Evolutionary conservation across 2,113 vertebrate genomes (phyloP).

Genomic region (Pelecanoides urinatrix): DNA sequence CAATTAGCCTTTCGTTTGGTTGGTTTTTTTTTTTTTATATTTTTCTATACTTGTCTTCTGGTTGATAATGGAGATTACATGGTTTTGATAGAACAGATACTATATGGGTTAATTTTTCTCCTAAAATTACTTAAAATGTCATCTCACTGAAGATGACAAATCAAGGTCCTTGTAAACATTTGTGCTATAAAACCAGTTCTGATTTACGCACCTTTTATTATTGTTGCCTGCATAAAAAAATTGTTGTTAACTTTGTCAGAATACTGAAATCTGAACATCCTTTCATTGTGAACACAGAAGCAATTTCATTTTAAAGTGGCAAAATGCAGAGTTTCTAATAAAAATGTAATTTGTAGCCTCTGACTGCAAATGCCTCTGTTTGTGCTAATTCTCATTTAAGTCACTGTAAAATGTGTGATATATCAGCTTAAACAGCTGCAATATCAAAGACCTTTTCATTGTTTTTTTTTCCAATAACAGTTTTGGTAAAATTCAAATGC

Average conservation of each 20-base stretch:
- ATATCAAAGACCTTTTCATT: conserved; percentile 1
- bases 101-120: neutral
- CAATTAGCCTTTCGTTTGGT: neutral
- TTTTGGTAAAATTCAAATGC: neutral
- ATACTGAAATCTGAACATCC: neutral
- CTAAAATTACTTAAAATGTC: neutral
- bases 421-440: neutral
- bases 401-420: neutral
- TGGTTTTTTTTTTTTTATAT: neutral
- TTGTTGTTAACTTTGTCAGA: neutral
- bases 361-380: neutral
- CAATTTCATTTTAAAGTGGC: neutral
- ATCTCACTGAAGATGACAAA: neutral
- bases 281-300: neutral
- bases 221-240: neutral
- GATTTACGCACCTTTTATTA: neutral
- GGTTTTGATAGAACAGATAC: neutral
- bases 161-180: neutral
- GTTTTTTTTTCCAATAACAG: neutral
- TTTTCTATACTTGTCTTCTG: neutral
- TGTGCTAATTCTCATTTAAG: neutral
- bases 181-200: neutral
- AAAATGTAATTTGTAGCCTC: neutral
- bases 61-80: neutral
- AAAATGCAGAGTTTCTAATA: neutral